These are phyloP conservation scores for Eclectus roratus DNA, from an alignment of 2,113 vertebrate species.

Conservation along the genomic window DNA sequence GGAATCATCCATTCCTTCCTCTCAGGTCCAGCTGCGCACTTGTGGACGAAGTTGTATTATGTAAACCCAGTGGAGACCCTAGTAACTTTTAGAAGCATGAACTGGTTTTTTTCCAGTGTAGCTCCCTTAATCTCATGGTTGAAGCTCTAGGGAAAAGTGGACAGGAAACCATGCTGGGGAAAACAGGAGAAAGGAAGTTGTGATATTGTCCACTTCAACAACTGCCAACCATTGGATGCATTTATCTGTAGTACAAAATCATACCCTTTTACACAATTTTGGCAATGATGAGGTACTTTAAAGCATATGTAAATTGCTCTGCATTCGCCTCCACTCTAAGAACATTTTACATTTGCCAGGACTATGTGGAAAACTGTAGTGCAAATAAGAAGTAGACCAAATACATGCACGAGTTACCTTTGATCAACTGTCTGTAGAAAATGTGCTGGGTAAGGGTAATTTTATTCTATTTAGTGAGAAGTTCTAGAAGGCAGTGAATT, in stretches of 20 bases:
- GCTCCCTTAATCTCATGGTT: background rate
- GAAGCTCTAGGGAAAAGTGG: background rate
- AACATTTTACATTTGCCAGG: background rate
- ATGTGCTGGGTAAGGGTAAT: background rate
- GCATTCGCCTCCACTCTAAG: background rate
- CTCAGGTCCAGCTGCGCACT: background rate
- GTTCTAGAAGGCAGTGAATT: background rate
- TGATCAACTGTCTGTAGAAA: background rate
- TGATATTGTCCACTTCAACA: background rate
- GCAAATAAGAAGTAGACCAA: background rate
- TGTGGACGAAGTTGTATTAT: background rate
- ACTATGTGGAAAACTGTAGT: background rate
- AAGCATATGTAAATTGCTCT: background rate
- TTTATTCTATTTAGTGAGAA: background rate
- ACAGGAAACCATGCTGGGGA: background rate
- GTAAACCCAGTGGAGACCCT: background rate
- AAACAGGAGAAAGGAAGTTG: background rate
- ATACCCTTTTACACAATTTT: background rate
- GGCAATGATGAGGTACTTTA: background rate
- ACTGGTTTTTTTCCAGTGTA: background rate
- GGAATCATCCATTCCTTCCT: background rate
- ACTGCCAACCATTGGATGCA: background rate
- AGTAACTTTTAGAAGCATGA: background rate
- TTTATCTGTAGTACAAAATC: background rate
- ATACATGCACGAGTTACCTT: background rate